Evolutionary conservation across 1,140 invertebrate genomes (phyloP), one percentile per base, ranked within the genome.

Genomic region (Drosophila lacertosa): DNA sequence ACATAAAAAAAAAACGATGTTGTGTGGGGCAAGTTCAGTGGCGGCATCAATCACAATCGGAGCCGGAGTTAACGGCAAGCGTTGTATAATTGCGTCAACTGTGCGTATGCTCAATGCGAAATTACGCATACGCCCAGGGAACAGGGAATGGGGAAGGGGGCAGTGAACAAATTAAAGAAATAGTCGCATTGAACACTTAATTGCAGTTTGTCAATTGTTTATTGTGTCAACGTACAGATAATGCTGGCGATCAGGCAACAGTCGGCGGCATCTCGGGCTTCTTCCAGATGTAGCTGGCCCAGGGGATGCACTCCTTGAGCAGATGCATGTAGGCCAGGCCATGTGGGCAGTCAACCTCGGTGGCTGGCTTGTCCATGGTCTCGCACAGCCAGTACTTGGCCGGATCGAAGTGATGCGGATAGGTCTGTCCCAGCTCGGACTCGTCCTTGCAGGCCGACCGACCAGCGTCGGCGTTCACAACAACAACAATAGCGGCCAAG

Each of bases 351-450:
- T 90, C 89, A 16, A 80, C 39, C 42, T 90, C 89, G 13, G 69
- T 77, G 59, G 89, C 89, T 1, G 74, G 42, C 1, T 26, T 62
- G 26, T 57, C 64, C 10, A 89, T 53, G 3, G 57, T 75, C 54
- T 90, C 89, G 73, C 89, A 90, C 24, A 70, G 74, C 89, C 89
- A 90, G 59, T 89, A 90, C 53, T 90, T 90, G 37, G 89, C 73
- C 18, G 89, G 77, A 50, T 90, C 89, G 57, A 89, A 90, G 39
- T 90, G 89, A 50, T 90, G 80, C 1, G 80, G 45, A 22, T 74
- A 90, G 10, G 84, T 89, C 47, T 90, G 42, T 0, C 89, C 89
- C 13, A 90, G 16, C 48, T 90, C 89, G 0, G 72, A 73, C 45
- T 70, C 78, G 55, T 90, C 84, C 57, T 70, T 55, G 55, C 89